Conservation (phyloP, 2,888 invertebrate species). For the Pseudoips prasinana region DNA sequence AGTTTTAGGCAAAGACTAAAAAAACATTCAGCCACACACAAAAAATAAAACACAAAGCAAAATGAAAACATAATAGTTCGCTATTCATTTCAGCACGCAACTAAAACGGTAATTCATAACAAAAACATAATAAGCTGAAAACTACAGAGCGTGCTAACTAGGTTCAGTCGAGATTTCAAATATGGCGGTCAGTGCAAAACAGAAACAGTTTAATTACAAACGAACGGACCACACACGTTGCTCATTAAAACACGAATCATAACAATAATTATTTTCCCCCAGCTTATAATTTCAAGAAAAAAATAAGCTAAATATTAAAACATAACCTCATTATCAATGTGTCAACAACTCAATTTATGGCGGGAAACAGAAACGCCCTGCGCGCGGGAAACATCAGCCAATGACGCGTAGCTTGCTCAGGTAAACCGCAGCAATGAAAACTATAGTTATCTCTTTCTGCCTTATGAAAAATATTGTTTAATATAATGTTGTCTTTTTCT, state of each 20-base stretch:
- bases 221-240: slow-evolving; percentile 75
- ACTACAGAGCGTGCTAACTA: no score
- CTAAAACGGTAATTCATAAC: no score
- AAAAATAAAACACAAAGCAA: slow-evolving; percentile 1
- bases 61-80: neutral
- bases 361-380: slow-evolving; percentile 75
- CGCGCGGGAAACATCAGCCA: slow-evolving; percentile 59
- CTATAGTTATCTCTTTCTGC: slow-evolving; percentile 50
- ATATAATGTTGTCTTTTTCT: slow-evolving; percentile 26
- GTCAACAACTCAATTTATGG: slow-evolving; percentile 83
- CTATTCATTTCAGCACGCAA: no score
- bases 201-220: slow-evolving; percentile 66
- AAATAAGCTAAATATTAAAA: slow-evolving; percentile 72
- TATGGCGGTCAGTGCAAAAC: slow-evolving; percentile 53
- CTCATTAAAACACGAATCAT: slow-evolving; percentile 71
- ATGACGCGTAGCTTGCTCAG: slow-evolving; percentile 49
- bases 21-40: no score
- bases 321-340: slow-evolving; percentile 80
- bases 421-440: slow-evolving; percentile 19
- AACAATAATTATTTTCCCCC: slow-evolving; percentile 74
- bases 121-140: no score
- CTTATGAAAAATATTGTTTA: slow-evolving; percentile 14
- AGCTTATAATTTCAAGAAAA: slow-evolving; percentile 70
- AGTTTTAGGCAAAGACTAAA: no score
- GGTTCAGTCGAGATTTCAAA: slow-evolving; percentile 27